phyloP scores from a whole-genome alignment of 2,888 invertebrate species.

The Bombylius major region DNA sequence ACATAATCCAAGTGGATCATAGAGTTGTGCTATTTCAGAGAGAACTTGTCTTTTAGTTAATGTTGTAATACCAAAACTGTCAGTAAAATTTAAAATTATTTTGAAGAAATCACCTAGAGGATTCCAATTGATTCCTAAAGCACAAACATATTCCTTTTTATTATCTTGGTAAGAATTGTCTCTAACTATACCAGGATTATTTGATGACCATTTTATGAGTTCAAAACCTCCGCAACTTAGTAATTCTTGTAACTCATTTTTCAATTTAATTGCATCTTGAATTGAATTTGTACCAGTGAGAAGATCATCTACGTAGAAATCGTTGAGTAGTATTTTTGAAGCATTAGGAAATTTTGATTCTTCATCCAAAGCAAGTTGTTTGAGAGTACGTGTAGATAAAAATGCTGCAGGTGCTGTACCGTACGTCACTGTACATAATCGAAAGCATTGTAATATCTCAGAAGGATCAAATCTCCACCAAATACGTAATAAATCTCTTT shows the following conservation, averaged over 20 bases:
- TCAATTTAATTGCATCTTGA: background rate
- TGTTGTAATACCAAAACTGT: too few relatives aligned
- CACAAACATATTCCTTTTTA: background rate
- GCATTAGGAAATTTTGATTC: conserved; percentile 2
- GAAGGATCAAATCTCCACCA: background rate
- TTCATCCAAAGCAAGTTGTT: background rate
- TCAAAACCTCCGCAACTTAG: background rate
- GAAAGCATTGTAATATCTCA: background rate
- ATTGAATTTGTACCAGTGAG: background rate
- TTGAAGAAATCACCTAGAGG: background rate
- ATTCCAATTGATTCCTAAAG: background rate
- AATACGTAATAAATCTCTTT: background rate
- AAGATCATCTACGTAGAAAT: conserved; percentile 9
- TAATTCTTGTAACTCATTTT: background rate
- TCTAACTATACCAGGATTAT: too few relatives aligned
- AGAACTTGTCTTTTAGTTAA: background rate
- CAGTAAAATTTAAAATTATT: background rate
- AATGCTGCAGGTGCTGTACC: background rate
- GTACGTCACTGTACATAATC: conserved; percentile 1
- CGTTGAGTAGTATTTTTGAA: background rate
- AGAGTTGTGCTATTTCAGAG: background rate
- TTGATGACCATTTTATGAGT: conserved; percentile 4
- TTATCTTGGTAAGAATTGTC: background rate
- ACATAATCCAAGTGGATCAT: background rate
- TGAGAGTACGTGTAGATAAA: background rate